Percentiles rank a stretch among this genome's conserved stretches.
phyloP scores from a whole-genome alignment of 2,797 vertebrate genomes.

The Pogoniulus pusillus region DNA sequence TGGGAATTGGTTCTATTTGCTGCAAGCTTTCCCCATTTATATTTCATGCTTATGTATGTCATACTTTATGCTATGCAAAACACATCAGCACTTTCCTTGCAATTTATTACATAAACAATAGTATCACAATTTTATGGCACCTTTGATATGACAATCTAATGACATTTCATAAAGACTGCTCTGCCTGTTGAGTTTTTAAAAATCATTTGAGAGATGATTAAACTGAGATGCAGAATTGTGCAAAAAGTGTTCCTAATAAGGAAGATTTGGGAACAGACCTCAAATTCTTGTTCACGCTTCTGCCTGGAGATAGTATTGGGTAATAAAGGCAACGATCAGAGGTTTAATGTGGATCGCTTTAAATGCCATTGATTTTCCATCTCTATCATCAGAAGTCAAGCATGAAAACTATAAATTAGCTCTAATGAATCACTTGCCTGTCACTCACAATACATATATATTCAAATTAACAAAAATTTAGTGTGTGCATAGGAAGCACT shows the following conservation, averaged over 20 bases:
- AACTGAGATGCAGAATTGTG: neutral
- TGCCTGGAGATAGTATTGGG: neutral
- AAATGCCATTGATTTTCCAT: neutral
- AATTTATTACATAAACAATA: neutral
- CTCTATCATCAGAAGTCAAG: neutral
- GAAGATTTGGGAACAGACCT: neutral
- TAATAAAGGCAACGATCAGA: neutral
- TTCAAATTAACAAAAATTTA: neutral
- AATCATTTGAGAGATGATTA: neutral
- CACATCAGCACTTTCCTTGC: neutral
- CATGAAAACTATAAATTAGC: neutral
- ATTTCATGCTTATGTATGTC: neutral
- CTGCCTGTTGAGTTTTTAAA: neutral
- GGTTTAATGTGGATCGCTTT: neutral
- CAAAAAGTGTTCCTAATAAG: neutral
- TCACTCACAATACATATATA: neutral
- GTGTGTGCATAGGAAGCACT: neutral
- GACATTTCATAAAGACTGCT: neutral
- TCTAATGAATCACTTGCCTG: neutral
- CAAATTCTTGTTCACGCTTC: neutral
- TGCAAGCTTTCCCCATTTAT: neutral
- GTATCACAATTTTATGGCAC: neutral
- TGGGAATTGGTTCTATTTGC: neutral
- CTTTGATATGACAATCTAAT: neutral
- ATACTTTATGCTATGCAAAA: neutral